These are phyloP conservation scores for Pharmacophagus antenor DNA, from an alignment of 2,888 invertebrate genomes.

Conservation along the genomic window DNA sequence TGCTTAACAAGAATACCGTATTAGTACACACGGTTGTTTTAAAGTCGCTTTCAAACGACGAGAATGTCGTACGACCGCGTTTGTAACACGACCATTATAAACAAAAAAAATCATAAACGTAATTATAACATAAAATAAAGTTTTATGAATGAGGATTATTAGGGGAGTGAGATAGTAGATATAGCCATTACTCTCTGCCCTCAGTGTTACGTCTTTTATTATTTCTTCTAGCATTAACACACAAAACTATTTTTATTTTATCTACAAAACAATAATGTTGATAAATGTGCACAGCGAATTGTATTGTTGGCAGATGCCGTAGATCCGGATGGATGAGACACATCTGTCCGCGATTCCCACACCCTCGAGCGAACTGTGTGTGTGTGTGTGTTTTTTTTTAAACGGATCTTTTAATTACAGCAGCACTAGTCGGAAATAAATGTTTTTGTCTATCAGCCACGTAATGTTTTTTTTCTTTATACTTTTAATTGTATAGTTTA, in stretches of 20 bases:
- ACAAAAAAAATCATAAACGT: not conserved
- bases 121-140: not conserved
- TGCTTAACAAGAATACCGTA: not conserved
- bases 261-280: slow-evolving; percentile 3
- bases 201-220: too few relatives aligned
- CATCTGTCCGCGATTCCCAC: slow-evolving; percentile 73
- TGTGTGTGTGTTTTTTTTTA: slow-evolving; percentile 43
- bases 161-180: too few relatives aligned
- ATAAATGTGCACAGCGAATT: slow-evolving; percentile 12
- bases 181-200: too few relatives aligned
- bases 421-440: slow-evolving; percentile 31
- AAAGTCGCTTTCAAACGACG: too few relatives aligned
- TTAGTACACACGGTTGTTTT: not conserved
- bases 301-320: slow-evolving; percentile 47
- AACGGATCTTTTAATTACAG: slow-evolving; percentile 27
- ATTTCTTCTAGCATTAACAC: too few relatives aligned
- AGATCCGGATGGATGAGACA: slow-evolving; percentile 47
- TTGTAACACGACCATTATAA: not conserved
- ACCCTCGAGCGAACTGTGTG: slow-evolving; percentile 46
- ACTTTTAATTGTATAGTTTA: not conserved
- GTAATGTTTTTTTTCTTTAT: not conserved
- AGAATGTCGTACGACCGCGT: not conserved
- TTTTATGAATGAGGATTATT: too few relatives aligned
- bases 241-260: too few relatives aligned
- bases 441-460: slow-evolving; percentile 21